phyloP scores from a whole-genome alignment of 2,113 vertebrate species.

The Passer domesticus region DNA sequence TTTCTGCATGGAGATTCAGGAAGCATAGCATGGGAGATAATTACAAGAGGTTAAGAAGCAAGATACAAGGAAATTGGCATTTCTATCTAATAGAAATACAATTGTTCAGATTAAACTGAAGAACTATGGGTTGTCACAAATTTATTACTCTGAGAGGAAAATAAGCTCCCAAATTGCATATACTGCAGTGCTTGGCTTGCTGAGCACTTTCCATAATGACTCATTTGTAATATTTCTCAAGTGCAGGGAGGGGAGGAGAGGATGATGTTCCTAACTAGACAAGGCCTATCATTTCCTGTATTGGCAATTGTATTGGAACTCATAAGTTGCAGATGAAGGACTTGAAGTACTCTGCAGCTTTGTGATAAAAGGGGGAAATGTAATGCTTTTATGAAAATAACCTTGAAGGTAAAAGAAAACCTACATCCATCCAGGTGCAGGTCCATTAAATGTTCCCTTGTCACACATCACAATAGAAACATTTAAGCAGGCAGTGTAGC shows the following conservation, averaged over 20 bases:
- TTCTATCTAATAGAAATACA: background rate
- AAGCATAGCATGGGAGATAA: background rate
- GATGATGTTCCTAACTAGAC: background rate
- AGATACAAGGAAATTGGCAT: background rate
- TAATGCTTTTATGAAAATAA: background rate
- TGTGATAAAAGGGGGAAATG: background rate
- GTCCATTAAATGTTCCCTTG: background rate
- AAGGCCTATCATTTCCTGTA: background rate
- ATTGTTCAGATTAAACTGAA: background rate
- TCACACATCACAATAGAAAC: background rate
- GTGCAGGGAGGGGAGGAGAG: background rate
- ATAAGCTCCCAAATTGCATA: background rate
- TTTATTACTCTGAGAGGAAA: background rate
- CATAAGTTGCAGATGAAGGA: background rate
- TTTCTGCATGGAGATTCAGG: background rate
- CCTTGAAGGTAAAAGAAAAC: slow-evolving; percentile 35
- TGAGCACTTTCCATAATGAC: background rate
- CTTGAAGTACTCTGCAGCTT: background rate
- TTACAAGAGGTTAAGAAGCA: background rate
- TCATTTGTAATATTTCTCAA: background rate
- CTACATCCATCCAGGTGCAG: background rate
- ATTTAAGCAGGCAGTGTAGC: background rate
- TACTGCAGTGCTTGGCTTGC: background rate
- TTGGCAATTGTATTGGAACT: background rate
- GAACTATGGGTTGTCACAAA: background rate